Evolutionary conservation across 2,888 invertebrate species (phyloP).

Genomic region (Idaea dimidiata): DNA sequence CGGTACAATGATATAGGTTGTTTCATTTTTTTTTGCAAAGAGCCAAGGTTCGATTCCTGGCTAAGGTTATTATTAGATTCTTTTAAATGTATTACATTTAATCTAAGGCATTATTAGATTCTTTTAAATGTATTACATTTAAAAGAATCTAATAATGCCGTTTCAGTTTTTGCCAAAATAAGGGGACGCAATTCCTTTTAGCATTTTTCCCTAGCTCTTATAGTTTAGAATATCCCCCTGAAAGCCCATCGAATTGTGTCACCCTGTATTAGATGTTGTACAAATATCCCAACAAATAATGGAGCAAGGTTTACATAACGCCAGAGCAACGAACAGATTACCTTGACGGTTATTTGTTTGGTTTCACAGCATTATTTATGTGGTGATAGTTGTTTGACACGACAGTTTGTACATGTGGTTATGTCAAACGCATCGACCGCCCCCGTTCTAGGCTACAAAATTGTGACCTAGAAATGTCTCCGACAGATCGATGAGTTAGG

Average conservation of each 20-base stretch:
- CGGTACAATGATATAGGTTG: no score
- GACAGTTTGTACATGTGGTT: conserved; percentile 12
- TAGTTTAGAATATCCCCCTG: no score
- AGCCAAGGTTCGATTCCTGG: no score
- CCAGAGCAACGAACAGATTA: conserved; percentile 37
- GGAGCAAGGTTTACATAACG: conserved; percentile 36
- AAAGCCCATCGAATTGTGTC: conserved; percentile 11
- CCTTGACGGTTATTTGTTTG: conserved; percentile 40
- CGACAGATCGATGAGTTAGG: conserved; percentile 48
- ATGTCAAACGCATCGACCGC: conserved; percentile 27
- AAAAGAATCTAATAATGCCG: no score
- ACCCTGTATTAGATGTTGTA: conserved; percentile 10
- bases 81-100: no score
- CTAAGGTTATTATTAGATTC: no score
- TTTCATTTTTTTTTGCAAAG: no score
- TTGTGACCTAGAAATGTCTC: conserved; percentile 63
- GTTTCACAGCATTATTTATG: conserved; percentile 37
- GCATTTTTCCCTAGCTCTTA: no score
- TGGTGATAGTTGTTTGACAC: conserved; percentile 24
- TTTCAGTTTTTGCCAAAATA: no score
- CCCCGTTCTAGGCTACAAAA: conserved; percentile 37
- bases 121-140: no score
- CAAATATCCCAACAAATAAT: conserved; percentile 33
- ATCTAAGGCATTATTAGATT: no score
- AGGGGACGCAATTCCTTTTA: no score